A percentile compares a stretch with the other conserved stretches of the same genome.
Conservation (phyloP, 2,113 vertebrate species). For the Ia io region DNA sequence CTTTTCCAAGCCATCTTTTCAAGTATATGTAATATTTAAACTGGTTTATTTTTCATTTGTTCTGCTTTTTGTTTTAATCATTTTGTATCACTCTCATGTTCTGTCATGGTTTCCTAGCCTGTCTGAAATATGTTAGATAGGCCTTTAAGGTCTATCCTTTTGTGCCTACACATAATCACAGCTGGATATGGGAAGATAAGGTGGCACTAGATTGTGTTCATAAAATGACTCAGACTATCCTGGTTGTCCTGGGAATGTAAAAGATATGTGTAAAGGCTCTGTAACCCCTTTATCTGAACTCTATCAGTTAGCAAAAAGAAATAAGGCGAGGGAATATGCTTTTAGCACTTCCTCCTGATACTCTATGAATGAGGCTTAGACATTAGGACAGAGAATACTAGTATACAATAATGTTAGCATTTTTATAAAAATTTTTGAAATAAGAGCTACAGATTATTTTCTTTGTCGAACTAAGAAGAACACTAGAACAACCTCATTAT, state of each 20-base stretch:
- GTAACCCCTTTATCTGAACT: not conserved
- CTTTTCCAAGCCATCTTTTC: not conserved
- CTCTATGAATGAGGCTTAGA: not conserved
- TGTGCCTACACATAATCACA: not conserved
- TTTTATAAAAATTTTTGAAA: slow-evolving; percentile 26
- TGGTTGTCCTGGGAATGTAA: not conserved
- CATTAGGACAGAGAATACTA: not conserved
- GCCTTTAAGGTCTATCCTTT: not conserved
- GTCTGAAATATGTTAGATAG: not conserved
- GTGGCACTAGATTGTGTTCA: not conserved
- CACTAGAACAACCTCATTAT: not conserved
- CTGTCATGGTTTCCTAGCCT: not conserved
- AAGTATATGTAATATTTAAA: slow-evolving; percentile 2
- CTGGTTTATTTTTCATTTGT: not conserved
- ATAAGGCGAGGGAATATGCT: not conserved
- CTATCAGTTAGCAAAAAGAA: not conserved
- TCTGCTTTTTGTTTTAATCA: not conserved
- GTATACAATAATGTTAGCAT: not conserved
- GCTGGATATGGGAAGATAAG: not conserved
- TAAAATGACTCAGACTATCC: not conserved
- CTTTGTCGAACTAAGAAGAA: not conserved
- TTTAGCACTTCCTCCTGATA: not conserved
- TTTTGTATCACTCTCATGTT: not conserved
- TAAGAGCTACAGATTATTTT: not conserved
- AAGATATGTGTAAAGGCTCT: not conserved